These are phyloP conservation scores for Sciurus niger DNA, from an alignment of 2,113 vertebrate genomes.

Conservation along the genomic window DNA sequence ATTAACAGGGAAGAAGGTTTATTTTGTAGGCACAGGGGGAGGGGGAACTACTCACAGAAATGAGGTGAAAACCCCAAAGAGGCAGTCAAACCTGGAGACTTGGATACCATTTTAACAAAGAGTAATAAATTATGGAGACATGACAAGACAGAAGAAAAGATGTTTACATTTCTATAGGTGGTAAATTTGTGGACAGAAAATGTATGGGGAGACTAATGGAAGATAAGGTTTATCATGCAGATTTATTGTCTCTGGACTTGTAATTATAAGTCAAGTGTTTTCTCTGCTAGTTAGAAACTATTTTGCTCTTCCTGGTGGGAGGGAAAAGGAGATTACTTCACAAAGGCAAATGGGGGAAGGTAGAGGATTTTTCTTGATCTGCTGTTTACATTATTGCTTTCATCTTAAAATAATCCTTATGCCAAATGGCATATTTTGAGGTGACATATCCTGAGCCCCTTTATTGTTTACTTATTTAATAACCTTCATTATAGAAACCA, in stretches of 20 bases:
- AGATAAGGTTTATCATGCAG: background rate
- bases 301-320: background rate
- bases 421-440: background rate
- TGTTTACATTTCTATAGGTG: background rate
- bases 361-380: background rate
- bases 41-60: background rate
- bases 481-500: background rate
- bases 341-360: background rate
- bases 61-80: background rate
- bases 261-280: background rate
- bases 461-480: background rate
- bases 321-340: background rate
- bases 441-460: background rate
- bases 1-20: background rate
- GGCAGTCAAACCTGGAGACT: background rate
- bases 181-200: background rate
- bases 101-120: background rate
- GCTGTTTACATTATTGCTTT: background rate
- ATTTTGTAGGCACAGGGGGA: background rate
- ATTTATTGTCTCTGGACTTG: background rate
- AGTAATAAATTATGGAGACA: background rate
- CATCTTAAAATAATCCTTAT: constrained; percentile 39
- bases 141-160: background rate
- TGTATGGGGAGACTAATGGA: background rate
- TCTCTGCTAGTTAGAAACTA: background rate